Evolutionary conservation across 1,140 invertebrate species (phyloP), one percentile per base, ranked within the genome.

Genomic region (Acyrthosiphon pisum): DNA sequence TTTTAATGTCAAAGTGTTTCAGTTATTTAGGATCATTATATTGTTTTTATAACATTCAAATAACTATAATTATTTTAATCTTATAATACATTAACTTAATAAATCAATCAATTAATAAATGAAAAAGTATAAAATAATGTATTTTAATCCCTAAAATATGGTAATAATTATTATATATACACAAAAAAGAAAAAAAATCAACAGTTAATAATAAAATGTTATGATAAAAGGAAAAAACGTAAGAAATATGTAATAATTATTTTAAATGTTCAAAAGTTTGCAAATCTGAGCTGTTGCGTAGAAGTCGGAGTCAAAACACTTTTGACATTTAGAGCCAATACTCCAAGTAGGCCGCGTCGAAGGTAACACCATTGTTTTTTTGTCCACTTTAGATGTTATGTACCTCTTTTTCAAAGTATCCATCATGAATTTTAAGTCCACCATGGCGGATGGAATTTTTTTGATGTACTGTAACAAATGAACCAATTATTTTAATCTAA

Each of bases 311-410:
- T 86, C 91, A n/a, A 93, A 93, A 93, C 91, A 93, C 8, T 86
- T 93, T 93, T 93, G 91, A 56, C 81, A 93, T 56, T 84, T 93
- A 23, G 91, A 93, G 35, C 91, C 91, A 22, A 93, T 84, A 86
- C 48, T 93, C 91, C 91, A 93, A 7, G 91, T 86, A 20, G 91
- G 91, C 37, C 46, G 60, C 2, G 48, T 84, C 20, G 91, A 86
- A 23, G 91, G 91, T 86, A 84, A 56, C 8, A 84, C 76, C 91
- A 93, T 56, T 2, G 22, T 35, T 23, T 86, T 93, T 26, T 93
- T 93, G 11, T 93, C 81, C 14, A 86, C 11, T 84, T 93, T 93
- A 41, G 48, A 83, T 14, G 18, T 53, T 41, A 56, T 56, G 48
- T 93, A 86, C 23, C n/a, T 93, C 30, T 50, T 93, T 48, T 41